Base-by-base conservation (phyloP, 1,140 invertebrate genomes). In the Augochlora pura region DNA sequence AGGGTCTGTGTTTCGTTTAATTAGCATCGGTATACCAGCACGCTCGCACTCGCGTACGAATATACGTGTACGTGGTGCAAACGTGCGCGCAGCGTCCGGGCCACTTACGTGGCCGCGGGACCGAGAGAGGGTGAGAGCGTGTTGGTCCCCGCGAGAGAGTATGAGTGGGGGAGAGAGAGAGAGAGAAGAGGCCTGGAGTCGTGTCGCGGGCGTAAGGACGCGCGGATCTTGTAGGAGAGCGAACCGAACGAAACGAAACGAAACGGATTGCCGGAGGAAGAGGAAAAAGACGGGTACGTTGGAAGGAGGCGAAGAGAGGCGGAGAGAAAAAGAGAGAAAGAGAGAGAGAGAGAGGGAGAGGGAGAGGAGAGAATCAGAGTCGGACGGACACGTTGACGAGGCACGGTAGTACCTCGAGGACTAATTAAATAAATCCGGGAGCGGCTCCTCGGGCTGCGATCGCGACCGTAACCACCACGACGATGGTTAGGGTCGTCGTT, bases 371-470 rank as follows among this genome's bases (percentile, higher is more conserved):
- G 76, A 59, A 76, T 39, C 77, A 77, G 52, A 87, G 80, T 81
- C 66, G 81, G 81, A 87, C 78, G 78, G 81, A 87, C 86, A 87
- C 84, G 86, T 86, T 87, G 87, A 88, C 86, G 83, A 81, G 77
- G 85, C 70, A 82, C 85, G 71, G 87, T 85, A 86, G 84, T 87
- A 85, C 72, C 73, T 81, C 82, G 78, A 86, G 81, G 84, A 90
- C 89, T 91, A 91, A 91, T 91, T 91, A 91, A 91, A 91, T 91
- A 91, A 91, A 91, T 90, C 89, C 89, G 89, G 90, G 88, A 90
- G 89, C 88, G 83, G 86, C 84, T 90, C 86, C 86, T 87, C 86
- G 85, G 67, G 76, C 83, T 79, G 76, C 82, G 81, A 89, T 87
- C 86, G 88, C 88, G 87, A 90, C 87, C 84, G 82, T 85, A 86